Conservation (phyloP, 2,797 vertebrate species). For the Trichosurus vulpecula region DNA sequence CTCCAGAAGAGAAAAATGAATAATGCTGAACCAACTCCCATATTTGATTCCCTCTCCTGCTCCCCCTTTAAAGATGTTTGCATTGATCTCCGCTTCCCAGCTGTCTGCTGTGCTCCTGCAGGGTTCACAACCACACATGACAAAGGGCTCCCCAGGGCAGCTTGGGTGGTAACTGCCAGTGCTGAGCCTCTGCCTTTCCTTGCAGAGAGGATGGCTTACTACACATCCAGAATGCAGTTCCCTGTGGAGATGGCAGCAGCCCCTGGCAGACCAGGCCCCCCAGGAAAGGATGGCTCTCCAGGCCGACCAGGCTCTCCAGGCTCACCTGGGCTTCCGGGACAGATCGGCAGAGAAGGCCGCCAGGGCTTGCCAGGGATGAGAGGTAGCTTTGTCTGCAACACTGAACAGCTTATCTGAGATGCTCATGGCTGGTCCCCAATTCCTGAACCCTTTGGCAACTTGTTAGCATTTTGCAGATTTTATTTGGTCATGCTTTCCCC, state of each 20-base stretch:
- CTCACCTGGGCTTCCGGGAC: constrained; percentile 91
- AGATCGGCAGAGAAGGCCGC: constrained; percentile 94
- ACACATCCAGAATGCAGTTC: constrained; percentile 93
- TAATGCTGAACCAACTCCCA: not conserved
- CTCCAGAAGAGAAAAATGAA: not conserved
- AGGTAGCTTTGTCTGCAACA: constrained; percentile 83
- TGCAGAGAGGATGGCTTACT: constrained; percentile 96
- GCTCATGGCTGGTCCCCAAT: not conserved
- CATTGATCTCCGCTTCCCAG: not conserved
- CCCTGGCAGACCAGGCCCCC: constrained; percentile 93
- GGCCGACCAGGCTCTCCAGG: constrained; percentile 90
- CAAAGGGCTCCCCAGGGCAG: rapidly evolving
- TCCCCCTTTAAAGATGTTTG: not conserved
- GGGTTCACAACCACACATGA: not conserved
- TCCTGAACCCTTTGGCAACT: not conserved
- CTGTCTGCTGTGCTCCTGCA: not conserved
- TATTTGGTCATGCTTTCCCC: not conserved
- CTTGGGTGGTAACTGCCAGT: rapidly evolving
- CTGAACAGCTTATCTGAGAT: not conserved
- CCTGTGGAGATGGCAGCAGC: constrained; percentile 91
- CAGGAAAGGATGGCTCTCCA: constrained; percentile 92
- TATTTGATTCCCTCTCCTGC: not conserved
- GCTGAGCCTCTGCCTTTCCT: not conserved
- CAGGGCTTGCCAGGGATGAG: constrained; percentile 90
- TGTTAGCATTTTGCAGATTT: not conserved